Evolutionary conservation across 2,888 invertebrate species (phyloP), one percentile per base, ranked within the genome.

Genomic region (Augiades crinisus): DNA sequence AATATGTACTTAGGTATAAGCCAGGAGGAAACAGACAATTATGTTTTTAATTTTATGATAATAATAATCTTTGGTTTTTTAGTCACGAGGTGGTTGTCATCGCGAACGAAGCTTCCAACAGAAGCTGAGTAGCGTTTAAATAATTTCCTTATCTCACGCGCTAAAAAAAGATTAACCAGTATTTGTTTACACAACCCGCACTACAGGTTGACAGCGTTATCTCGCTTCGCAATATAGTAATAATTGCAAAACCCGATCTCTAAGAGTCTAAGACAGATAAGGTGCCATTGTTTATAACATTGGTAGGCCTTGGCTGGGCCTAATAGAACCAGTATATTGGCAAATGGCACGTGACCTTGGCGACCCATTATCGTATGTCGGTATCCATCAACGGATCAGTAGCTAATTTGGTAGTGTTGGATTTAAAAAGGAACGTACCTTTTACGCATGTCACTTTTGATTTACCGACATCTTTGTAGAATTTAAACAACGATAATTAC

Each of bases 221-320:
- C 34, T 34, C 22, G 16, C 16, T 7, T 24, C 34, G 34, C 45
- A 7, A 34, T 45, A 46, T 22, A 24, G 45, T 16, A 36, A 38
- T 24, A 22, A 46, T 38, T 47, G 19, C 30, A 21, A 47, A 31
- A 47, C 37, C 10, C 31, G 30, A 34, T 45, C 33, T 34, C 30
- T n/a, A n/a, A n/a, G n/a, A n/a, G n/a, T 7, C 30, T 47, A 21
- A 47, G 21, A 47, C 31, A 47, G 38, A 47, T 47, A 47, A 47
- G 47, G 30, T 30, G 14, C 27, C 7, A 47, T 47, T 47, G 47
- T 47, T 47, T 47, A 47, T 47, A 21, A 31, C 13, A 30, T 22
- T 16, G 19, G n/a, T n/a, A 40, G 33, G 31, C 47, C 40, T 47
- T 47, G 21, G 31, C 31, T 40, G 22, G 40, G 47, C 40, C 40